phyloP scores from a whole-genome alignment of 2,888 invertebrate genomes.

The Boloria euphrosyne region DNA sequence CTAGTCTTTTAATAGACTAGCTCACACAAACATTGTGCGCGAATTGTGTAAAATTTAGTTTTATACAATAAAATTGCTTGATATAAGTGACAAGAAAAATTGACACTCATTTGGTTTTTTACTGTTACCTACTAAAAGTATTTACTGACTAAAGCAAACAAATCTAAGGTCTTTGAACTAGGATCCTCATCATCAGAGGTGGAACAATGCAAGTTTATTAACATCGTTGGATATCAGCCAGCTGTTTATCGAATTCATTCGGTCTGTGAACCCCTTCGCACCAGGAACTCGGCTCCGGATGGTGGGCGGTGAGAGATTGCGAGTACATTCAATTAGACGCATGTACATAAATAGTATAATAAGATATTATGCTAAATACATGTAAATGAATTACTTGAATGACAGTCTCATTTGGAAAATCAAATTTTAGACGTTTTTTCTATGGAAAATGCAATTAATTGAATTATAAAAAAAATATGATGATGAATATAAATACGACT shows the following conservation, averaged over 20 bases:
- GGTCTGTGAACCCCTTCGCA: conserved; percentile 38
- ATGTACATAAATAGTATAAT: not conserved
- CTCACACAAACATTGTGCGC: too few species aligned
- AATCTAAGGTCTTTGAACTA: conserved; percentile 13
- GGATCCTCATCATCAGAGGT: conserved; percentile 3
- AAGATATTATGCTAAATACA: too few species aligned
- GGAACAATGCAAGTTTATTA: conserved; percentile 30
- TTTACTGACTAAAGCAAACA: conserved; percentile 5
- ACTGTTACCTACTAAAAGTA: not conserved
- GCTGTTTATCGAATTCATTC: conserved; percentile 26
- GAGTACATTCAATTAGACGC: conserved; percentile 17
- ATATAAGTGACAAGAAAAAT: too few species aligned
- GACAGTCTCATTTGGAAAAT: too few species aligned
- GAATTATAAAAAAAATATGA: too few species aligned
- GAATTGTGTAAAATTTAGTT: too few species aligned
- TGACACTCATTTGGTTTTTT: not conserved
- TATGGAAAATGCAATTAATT: too few species aligned
- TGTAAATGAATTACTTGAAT: too few species aligned
- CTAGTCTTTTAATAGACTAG: too few species aligned
- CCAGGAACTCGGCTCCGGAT: conserved; percentile 31
- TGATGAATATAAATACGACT: too few species aligned
- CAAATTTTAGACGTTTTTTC: too few species aligned
- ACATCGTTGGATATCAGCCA: conserved; percentile 35
- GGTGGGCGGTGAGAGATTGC: conserved; percentile 28
- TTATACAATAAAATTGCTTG: too few species aligned